Evolutionary conservation across 1,140 invertebrate species (phyloP).

Genomic region (Diabrotica undecimpunctata): DNA sequence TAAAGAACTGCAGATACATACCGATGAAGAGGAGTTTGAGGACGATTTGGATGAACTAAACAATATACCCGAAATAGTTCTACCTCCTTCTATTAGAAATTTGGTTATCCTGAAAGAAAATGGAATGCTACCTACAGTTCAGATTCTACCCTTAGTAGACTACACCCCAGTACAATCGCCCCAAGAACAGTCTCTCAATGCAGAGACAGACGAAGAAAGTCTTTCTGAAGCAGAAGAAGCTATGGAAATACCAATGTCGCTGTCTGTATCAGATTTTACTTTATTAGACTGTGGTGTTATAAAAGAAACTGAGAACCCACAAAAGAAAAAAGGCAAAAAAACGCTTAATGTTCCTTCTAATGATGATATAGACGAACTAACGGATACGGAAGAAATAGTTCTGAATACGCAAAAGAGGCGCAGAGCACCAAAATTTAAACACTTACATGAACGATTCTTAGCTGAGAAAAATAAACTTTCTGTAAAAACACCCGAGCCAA

Average conservation of each 20-base stretch:
- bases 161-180: not conserved
- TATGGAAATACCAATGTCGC: constrained; percentile 8
- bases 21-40: constrained; percentile 32
- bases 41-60: constrained; percentile 13
- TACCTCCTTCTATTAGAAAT: constrained; percentile 50
- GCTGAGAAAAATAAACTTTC: constrained; percentile 11
- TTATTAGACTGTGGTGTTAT: constrained; percentile 40
- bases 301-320: constrained; percentile 30
- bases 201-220: constrained; percentile 25
- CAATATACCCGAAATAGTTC: constrained; percentile 34
- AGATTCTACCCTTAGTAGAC: constrained; percentile 49
- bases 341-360: constrained; percentile 7
- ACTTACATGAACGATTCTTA: constrained; percentile 19
- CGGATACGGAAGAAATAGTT: constrained; percentile 54
- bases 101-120: constrained; percentile 51
- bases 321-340: not conserved
- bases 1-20: constrained; percentile 12
- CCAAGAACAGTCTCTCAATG: constrained; percentile 4
- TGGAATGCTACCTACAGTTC: constrained; percentile 47
- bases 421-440: constrained; percentile 29
- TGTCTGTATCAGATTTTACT: constrained; percentile 22
- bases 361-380: constrained; percentile 41
- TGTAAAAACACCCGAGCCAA: constrained; percentile 11
- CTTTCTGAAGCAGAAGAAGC: constrained; percentile 25
- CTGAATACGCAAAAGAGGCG: constrained; percentile 32